Conservation (phyloP, 2,888 invertebrate genomes). For the Sepioteuthis lessoniana region DNA sequence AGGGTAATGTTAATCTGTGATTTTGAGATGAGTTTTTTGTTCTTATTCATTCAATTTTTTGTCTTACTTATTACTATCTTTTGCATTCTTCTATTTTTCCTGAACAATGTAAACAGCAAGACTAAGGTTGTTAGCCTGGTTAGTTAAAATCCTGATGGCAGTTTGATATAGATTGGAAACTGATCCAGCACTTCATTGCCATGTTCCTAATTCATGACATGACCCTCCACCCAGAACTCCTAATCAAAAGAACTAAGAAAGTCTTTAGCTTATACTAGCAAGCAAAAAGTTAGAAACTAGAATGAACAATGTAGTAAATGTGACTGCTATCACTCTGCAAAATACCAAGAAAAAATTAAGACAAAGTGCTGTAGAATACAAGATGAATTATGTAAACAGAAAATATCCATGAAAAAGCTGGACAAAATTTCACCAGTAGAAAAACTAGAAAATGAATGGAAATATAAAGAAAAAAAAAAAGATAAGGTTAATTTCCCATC, state of each 20-base stretch:
- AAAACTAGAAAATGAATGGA: neutral
- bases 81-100: too few species aligned
- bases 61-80: too few species aligned
- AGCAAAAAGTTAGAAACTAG: neutral
- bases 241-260: neutral
- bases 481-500: neutral
- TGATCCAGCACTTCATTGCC: too few species aligned
- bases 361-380: neutral
- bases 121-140: too few species aligned
- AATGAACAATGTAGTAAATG: neutral
- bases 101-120: too few species aligned
- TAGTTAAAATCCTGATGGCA: too few species aligned
- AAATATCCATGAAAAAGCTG: neutral
- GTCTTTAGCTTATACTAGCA: neutral
- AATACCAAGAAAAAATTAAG: neutral
- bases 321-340: neutral
- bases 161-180: too few species aligned
- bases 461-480: neutral
- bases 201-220: neutral
- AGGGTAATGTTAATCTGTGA: too few species aligned
- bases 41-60: too few species aligned
- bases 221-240: neutral
- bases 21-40: too few species aligned
- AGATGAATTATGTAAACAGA: neutral
- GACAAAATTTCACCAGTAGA: neutral